Evolutionary conservation across 2,113 vertebrate genomes (phyloP).

Genomic region (Entomyzon cyanotis): DNA sequence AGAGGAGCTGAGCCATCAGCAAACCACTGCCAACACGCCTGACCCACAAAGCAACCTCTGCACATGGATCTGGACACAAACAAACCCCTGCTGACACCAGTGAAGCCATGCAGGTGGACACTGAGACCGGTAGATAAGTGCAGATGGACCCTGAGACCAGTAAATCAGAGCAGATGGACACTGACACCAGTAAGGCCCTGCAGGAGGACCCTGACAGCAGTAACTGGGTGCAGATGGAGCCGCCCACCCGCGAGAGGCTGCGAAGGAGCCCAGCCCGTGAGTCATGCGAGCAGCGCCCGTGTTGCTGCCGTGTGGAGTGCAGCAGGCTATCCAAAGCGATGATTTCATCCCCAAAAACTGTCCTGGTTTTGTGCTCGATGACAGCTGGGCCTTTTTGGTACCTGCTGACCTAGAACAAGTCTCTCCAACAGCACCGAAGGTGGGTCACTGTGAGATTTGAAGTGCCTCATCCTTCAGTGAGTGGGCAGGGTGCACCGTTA

Average conservation of each 20-base stretch:
- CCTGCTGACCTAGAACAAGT: slow-evolving; percentile 63
- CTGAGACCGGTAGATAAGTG: background rate
- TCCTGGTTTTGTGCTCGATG: background rate
- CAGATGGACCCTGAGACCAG: background rate
- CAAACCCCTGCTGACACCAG: background rate
- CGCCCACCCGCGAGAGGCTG: background rate
- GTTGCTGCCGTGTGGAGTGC: background rate
- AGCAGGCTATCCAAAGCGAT: slow-evolving; percentile 37
- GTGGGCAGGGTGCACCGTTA: background rate
- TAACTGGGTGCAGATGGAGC: slow-evolving; percentile 6
- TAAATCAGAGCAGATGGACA: background rate
- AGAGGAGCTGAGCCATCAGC: background rate
- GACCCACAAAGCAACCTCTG: background rate
- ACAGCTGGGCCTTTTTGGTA: slow-evolving; percentile 52
- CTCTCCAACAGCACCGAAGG: background rate
- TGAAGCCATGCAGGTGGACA: background rate
- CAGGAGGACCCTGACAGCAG: background rate
- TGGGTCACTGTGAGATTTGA: slow-evolving; percentile 30
- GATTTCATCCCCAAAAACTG: background rate
- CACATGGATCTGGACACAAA: background rate
- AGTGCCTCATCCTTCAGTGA: background rate
- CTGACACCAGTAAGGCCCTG: background rate
- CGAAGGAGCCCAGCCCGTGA: background rate
- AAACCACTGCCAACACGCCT: background rate
- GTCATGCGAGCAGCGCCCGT: background rate